Conservation (phyloP, 2,797 vertebrate genomes). For the Melanotaenia nigrans region DNA sequence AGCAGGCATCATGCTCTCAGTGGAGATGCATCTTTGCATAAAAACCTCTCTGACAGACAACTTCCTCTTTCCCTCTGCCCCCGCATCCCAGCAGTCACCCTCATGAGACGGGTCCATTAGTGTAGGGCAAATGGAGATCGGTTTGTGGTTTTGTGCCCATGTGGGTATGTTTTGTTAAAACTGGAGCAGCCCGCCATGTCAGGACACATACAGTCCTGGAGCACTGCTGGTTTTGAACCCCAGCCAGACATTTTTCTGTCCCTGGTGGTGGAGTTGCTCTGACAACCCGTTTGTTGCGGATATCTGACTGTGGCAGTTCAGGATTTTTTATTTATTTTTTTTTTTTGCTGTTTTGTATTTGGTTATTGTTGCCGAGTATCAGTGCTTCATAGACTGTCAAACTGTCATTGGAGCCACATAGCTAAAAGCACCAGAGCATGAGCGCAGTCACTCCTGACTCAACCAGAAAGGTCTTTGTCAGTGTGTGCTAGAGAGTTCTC, state of each 20-base stretch:
- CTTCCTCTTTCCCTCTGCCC: conserved; percentile 22
- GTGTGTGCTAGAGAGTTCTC: conserved; percentile 15
- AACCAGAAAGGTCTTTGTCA: conserved; percentile 10
- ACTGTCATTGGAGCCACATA: conserved; percentile 6
- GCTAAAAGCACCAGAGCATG: background rate
- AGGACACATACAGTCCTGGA: conserved; percentile 45
- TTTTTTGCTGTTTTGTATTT: conserved; percentile 14
- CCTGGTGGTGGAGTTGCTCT: conserved; percentile 48
- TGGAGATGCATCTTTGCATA: conserved; percentile 22
- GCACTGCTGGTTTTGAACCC: conserved; percentile 60
- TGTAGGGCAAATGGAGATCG: conserved; percentile 15
- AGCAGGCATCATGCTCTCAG: conserved; percentile 22
- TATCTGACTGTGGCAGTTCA: conserved; percentile 45
- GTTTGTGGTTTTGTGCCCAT: conserved; percentile 30
- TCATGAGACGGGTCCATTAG: conserved; percentile 43
- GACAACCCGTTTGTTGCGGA: conserved; percentile 53
- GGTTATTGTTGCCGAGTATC: conserved; percentile 29
- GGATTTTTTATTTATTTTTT: conserved; percentile 8
- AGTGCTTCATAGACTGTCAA: conserved; percentile 22
- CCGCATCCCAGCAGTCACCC: conserved; percentile 5
- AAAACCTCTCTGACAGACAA: conserved; percentile 41
- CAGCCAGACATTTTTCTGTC: conserved; percentile 73
- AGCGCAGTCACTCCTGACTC: background rate
- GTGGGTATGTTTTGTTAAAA: conserved; percentile 55
- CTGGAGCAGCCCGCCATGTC: conserved; percentile 21